Evolutionary conservation across 2,113 vertebrate genomes (phyloP).

Genomic region (Tenrec ecaudatus): DNA sequence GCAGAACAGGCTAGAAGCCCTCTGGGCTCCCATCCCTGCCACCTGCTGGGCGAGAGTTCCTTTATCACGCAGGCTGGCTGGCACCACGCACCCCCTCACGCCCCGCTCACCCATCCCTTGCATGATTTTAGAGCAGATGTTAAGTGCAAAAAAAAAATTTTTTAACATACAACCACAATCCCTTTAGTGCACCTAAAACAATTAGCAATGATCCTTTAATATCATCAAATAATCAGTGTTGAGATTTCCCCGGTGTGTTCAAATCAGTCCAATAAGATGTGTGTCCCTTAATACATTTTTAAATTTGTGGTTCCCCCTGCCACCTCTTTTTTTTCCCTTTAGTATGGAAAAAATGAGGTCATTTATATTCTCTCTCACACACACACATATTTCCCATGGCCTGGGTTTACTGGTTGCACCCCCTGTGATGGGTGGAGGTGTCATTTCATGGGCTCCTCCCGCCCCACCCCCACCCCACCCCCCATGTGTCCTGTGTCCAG

Average conservation of each 20-base stretch:
- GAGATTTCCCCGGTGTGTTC: background rate
- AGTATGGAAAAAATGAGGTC: conserved; percentile 4
- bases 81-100: background rate
- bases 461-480: background rate
- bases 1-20: background rate
- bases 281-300: background rate
- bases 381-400: background rate
- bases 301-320: background rate
- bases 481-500: too few species aligned
- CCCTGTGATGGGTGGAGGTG: background rate
- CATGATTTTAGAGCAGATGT: conserved; percentile 1
- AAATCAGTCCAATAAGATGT: conserved; percentile 2
- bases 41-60: too few species aligned
- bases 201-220: background rate
- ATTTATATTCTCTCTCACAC: background rate
- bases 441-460: background rate
- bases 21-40: background rate
- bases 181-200: background rate
- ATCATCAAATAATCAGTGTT: background rate
- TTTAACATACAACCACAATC: background rate
- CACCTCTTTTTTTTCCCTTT: background rate
- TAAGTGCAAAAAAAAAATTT: background rate
- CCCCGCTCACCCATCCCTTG: background rate
- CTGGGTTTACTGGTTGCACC: background rate
- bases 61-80: too few species aligned